Percentiles rank a stretch among this genome's conserved stretches.
Conservation (phyloP, 2,797 vertebrate species). For the Lithobates sylvaticus region DNA sequence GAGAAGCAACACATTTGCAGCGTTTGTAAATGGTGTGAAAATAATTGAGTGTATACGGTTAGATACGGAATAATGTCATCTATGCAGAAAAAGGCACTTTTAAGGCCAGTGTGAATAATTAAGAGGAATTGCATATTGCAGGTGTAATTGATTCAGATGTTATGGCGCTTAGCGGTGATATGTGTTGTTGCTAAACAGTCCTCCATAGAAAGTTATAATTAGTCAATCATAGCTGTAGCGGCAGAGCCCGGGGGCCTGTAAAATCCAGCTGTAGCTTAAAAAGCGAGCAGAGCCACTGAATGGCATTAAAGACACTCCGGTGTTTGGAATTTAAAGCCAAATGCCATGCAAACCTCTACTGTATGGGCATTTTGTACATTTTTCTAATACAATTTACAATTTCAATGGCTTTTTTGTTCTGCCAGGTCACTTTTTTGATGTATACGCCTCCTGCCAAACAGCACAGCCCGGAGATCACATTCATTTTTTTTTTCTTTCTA, state of each 20-base stretch:
- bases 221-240: conserved; percentile 9
- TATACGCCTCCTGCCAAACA: no score
- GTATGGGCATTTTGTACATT: no score
- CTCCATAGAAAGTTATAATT: not conserved
- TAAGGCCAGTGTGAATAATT: conserved; percentile 28
- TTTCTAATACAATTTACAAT: no score
- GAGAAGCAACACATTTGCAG: conserved; percentile 32
- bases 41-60: conserved; percentile 32
- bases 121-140: conserved; percentile 22
- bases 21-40: conserved; percentile 50
- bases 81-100: not conserved
- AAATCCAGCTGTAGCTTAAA: not conserved
- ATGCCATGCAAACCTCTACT: no score
- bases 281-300: not conserved
- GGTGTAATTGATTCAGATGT: conserved; percentile 37
- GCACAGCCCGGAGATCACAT: no score
- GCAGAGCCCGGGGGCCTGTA: not conserved
- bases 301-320: not conserved
- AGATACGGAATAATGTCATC: conserved; percentile 32
- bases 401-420: no score
- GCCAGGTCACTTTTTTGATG: no score
- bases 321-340: not conserved
- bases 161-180: not conserved
- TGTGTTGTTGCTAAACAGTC: not conserved
- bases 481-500: no score